These are phyloP conservation scores for Machimus rusticus DNA, from an alignment of 2,888 invertebrate genomes.

Conservation along the genomic window DNA sequence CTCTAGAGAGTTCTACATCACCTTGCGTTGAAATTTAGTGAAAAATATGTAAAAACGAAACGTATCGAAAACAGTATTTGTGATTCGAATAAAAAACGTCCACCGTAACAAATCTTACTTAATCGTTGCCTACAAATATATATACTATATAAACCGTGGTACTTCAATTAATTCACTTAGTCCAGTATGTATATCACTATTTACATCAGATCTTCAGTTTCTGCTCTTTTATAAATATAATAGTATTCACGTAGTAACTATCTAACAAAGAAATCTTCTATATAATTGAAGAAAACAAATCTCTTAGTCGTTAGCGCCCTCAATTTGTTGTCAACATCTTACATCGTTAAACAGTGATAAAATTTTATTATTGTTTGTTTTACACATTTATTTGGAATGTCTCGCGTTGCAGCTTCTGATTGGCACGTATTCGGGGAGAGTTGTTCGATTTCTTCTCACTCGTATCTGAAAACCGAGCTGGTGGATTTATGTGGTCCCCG, in stretches of 20 bases:
- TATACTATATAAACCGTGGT: constrained; percentile 33
- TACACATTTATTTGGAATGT: constrained; percentile 84
- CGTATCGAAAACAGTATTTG: not conserved
- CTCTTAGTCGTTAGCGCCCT: constrained; percentile 26
- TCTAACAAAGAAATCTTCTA: constrained; percentile 43
- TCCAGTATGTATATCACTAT: constrained; percentile 44
- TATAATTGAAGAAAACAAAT: constrained; percentile 35
- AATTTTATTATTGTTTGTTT: constrained; percentile 33
- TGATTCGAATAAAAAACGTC: constrained; percentile 28
- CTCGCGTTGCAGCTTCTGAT: constrained; percentile 70
- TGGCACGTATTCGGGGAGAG: constrained; percentile 64
- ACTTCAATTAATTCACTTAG: constrained; percentile 35
- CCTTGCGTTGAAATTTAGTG: not conserved
- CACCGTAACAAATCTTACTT: constrained; percentile 36
- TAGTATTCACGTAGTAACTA: constrained; percentile 44
- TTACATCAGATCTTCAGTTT: constrained; percentile 41
- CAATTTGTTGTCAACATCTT: constrained; percentile 33
- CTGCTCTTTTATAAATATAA: constrained; percentile 41
- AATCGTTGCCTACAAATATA: constrained; percentile 34
- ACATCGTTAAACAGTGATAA: constrained; percentile 13
- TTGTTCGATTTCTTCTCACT: constrained; percentile 63
- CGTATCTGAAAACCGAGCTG: constrained; percentile 82
- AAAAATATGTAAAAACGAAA: constrained; percentile 1
- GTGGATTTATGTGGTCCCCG: constrained; percentile 85
- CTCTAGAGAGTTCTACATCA: not conserved